A percentile compares a stretch with the other conserved stretches of the same genome.
These are phyloP conservation scores for Propithecus coquereli DNA, from an alignment of 2,113 vertebrate species.

Conservation along the genomic window DNA sequence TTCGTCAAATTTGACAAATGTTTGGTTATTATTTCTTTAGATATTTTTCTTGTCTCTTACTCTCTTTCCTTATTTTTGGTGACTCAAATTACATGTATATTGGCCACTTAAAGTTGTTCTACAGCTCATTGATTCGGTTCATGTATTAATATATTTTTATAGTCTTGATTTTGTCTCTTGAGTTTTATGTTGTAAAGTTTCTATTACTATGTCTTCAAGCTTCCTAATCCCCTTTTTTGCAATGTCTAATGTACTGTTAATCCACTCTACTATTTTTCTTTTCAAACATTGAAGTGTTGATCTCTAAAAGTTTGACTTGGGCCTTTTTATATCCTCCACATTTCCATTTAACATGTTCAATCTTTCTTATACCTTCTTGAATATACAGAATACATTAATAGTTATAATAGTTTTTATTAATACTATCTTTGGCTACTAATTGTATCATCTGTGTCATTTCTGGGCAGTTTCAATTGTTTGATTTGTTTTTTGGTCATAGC, in stretches of 20 bases:
- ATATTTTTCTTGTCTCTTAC: background rate
- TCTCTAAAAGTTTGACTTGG: constrained; percentile 11
- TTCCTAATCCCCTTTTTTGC: background rate
- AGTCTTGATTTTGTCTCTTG: background rate
- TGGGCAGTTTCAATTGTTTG: background rate
- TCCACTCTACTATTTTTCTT: background rate
- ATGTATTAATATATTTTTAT: background rate
- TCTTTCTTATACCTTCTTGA: constrained; percentile 20
- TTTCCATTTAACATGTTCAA: background rate
- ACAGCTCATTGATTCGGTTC: background rate
- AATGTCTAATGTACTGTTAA: background rate
- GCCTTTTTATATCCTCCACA: background rate
- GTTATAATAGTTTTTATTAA: background rate
- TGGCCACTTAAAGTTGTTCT: background rate
- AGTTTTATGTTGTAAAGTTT: constrained; percentile 2
- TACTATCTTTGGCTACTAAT: background rate
- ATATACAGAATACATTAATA: background rate
- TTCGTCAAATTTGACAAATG: background rate
- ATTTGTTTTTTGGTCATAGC: background rate
- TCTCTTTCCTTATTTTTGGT: background rate
- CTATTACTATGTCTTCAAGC: background rate
- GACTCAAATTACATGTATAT: background rate
- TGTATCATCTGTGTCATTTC: background rate
- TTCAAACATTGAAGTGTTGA: background rate
- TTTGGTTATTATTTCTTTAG: background rate